Conservation (phyloP, 1,140 invertebrate species). For the Coelopa frigida region DNA sequence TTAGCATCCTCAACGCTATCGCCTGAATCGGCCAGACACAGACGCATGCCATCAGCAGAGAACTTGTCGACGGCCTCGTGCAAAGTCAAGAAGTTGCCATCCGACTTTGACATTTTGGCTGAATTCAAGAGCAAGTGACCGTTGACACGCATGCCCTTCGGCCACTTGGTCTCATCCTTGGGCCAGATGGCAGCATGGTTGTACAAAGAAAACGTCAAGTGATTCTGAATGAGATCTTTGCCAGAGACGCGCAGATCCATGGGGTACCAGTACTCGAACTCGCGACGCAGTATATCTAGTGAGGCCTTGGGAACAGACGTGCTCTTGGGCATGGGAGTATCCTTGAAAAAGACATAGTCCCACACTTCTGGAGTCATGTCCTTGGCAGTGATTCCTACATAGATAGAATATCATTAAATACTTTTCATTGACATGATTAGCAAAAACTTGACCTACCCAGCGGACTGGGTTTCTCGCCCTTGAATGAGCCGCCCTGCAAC, state of each 20-base stretch:
- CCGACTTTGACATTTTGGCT: constrained; percentile 99
- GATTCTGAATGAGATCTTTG: constrained; percentile 98
- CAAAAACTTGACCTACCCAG: too few relatives aligned
- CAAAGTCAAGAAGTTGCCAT: constrained; percentile 96
- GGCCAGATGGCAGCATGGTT: constrained; percentile 97
- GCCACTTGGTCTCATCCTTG: constrained; percentile 82
- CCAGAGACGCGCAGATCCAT: constrained; percentile 92
- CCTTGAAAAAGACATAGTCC: constrained; percentile 95
- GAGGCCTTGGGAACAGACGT: constrained; percentile 64
- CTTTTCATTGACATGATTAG: too few relatives aligned
- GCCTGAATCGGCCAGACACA: constrained; percentile 92
- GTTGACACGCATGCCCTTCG: constrained; percentile 80
- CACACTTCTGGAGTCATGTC: constrained; percentile 91
- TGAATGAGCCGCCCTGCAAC: constrained; percentile 79
- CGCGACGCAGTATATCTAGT: constrained; percentile 71
- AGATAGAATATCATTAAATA: constrained; percentile 49
- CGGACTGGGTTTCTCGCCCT: constrained; percentile 64
- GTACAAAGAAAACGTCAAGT: constrained; percentile 94
- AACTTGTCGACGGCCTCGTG: constrained; percentile 85
- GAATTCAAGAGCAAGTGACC: constrained; percentile 96
- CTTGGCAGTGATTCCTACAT: constrained; percentile 25
- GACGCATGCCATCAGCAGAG: constrained; percentile 92
- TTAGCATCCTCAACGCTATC: constrained; percentile 99
- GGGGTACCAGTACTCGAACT: constrained; percentile 97
- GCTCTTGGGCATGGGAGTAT: constrained; percentile 60